Evolutionary conservation across 92 coral and sea anemone genomes (phyloP), one percentile per base, ranked within the genome.

Genomic region (Paragorgia papillata): DNA sequence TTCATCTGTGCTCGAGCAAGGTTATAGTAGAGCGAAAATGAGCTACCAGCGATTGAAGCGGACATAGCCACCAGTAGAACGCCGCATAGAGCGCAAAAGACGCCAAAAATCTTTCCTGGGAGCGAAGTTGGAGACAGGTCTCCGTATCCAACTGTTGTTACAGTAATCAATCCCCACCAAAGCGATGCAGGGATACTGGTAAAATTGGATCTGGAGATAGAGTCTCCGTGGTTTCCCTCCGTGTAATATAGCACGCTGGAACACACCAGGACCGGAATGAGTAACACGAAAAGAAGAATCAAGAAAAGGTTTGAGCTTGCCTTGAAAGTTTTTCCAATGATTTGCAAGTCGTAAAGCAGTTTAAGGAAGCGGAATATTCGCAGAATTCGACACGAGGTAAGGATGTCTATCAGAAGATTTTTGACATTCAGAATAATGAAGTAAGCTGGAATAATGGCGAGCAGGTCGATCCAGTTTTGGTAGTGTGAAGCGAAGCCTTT

Each of bases 111-210:
- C 87, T 94, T 88, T 3, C 98, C 97, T 10, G 94, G 90, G 88
- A 91, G 81, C 2, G 98, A 83, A 22, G 63, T 71, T 0, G 98
- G 97, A 34, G 94, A 84, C 35, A 94, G 88, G 69, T 94, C 98
- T 14, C 98, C 98, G 54, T 94, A 94, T 5, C 98, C 97, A 21
- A 94, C 97, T 19, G 98, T 94, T 75, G 97, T 94, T 91, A 94
- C 89, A 80, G 98, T 94, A 68, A 94, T 86, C 10, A 94, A 89
- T 50, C 98, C 92, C 98, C 98, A 94, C 98, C 98, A 94, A 57
- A 91, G 88, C 63, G 98, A 91, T 53, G 85, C 91, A 25, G 98
- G 97, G 30, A 91, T 85, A 9, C 90, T 91, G 53, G 78, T 76
- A 60, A 91, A 94, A 0, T 44, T 51, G 5, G 90, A 73, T 25